Evolutionary conservation across 2,797 vertebrate genomes (phyloP), one percentile per base, ranked within the genome.

Genomic region (Emys orbicularis): DNA sequence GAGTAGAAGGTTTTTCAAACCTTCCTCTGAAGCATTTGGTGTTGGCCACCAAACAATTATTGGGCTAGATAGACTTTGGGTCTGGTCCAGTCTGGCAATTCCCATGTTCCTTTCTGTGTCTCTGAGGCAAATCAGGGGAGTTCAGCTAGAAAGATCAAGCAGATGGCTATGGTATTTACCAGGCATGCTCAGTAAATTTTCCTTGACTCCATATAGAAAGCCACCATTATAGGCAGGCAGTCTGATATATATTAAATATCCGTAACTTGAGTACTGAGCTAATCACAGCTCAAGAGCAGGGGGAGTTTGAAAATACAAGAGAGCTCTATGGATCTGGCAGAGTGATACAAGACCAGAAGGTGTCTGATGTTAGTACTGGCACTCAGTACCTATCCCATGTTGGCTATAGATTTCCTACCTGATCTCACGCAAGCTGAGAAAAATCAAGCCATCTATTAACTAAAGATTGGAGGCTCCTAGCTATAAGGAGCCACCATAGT

Each of bases 51-150:
- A 86, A 56, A 34, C 2, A 47, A 6, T 79, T 44, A n/a, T 0
- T 4, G 27, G 23, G 2, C 34, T 74, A 8, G 21, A 34, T 50
- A 0, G 2, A 44, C 13, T 59, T 27, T 0, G 0, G 4, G 5
- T 86, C n/a, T n/a, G 7, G 19, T 68, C 65, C n/a, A n/a, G 2
- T 6, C 12, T 65, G 41, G 19, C 0, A 8, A 0, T 44, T 88
- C 16, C 54, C 83, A 6, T 37, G 10, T 11, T 76, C 21, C 57
- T 83, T 44, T 2, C 5, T 86, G 61, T 72, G 25, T n/a, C 34
- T 52, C 44, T 44, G 19, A 4, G 85, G 12, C 31, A 61, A 44
- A 10, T 68, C 53, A 6, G 0, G 1, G 54, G 5, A 53, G 16
- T 11, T 2, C 0, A 79, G 72, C 80, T 0, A 77, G 3, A 50